Evolutionary conservation across 2,888 invertebrate species (phyloP).

Genomic region (Cybosia mesomella): DNA sequence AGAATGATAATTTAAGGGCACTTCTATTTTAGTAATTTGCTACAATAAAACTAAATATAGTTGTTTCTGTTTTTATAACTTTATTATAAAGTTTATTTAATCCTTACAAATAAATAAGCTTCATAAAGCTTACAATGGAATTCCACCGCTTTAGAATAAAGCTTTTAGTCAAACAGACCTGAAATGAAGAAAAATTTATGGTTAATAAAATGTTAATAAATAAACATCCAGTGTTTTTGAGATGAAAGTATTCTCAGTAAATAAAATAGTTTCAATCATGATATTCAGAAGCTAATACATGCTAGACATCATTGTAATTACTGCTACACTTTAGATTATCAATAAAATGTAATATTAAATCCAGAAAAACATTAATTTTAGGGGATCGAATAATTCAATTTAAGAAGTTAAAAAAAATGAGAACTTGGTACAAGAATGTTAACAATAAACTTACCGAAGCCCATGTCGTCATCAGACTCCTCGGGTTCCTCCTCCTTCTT

Average conservation of each 20-base stretch:
- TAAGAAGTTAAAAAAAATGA: neutral
- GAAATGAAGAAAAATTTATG: conserved; percentile 79
- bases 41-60: conserved; percentile 23
- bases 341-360: too few relatives aligned
- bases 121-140: conserved; percentile 81
- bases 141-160: conserved; percentile 76
- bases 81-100: conserved; percentile 75
- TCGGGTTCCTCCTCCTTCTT: conserved; percentile 93
- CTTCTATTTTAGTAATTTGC: neutral
- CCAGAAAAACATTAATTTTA: neutral
- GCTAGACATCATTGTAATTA: conserved; percentile 82
- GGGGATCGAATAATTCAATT: neutral
- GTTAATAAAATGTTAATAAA: conserved; percentile 31
- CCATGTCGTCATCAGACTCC: conserved; percentile 97
- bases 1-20: neutral
- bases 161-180: conserved; percentile 92
- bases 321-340: neutral
- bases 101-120: conserved; percentile 82
- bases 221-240: neutral
- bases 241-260: conserved; percentile 58
- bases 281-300: conserved; percentile 88
- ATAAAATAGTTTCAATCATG: conserved; percentile 67
- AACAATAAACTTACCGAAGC: conserved; percentile 90
- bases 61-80: conserved; percentile 56
- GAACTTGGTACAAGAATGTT: neutral